These are phyloP conservation scores for Ridgeia piscesae DNA, from an alignment of 1,140 invertebrate species.

Conservation along the genomic window DNA sequence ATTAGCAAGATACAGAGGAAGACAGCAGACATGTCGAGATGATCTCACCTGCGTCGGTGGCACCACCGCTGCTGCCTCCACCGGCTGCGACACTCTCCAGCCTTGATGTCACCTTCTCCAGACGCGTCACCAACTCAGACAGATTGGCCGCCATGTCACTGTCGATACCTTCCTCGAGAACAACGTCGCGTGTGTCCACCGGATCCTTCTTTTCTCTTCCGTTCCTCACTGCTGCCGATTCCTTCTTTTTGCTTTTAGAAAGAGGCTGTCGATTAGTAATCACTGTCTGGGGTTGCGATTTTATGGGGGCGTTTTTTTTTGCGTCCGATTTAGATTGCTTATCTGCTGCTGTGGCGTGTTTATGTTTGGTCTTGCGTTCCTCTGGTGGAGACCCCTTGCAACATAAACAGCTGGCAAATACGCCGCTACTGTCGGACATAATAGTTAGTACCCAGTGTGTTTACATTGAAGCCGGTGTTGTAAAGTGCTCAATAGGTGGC, in stretches of 20 bases:
- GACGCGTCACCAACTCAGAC: slow-evolving; percentile 70
- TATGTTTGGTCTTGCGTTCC: neutral
- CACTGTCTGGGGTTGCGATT: neutral
- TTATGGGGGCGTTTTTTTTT: neutral
- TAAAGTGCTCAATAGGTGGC: neutral
- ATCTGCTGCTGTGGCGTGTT: neutral
- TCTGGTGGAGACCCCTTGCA: neutral
- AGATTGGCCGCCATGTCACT: slow-evolving; percentile 62
- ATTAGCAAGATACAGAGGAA: too few relatives aligned
- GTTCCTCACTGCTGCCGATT: neutral
- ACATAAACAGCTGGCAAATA: neutral
- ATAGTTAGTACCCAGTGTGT: neutral
- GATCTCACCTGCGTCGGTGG: slow-evolving; percentile 20
- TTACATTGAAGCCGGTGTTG: neutral
- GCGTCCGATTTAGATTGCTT: neutral
- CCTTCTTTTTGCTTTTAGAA: neutral
- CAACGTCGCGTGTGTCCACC: neutral
- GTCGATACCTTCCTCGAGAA: neutral
- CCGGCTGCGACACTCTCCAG: slow-evolving; percentile 62
- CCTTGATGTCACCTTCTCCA: slow-evolving; percentile 74
- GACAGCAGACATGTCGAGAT: neutral
- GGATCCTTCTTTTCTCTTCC: neutral
- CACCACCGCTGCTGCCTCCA: slow-evolving; percentile 19
- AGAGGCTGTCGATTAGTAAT: neutral
- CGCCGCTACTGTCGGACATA: neutral